A percentile compares a stretch with the other conserved stretches of the same genome.
phyloP scores from a whole-genome alignment of 2,888 invertebrate genomes.

The Oligia latruncula region DNA sequence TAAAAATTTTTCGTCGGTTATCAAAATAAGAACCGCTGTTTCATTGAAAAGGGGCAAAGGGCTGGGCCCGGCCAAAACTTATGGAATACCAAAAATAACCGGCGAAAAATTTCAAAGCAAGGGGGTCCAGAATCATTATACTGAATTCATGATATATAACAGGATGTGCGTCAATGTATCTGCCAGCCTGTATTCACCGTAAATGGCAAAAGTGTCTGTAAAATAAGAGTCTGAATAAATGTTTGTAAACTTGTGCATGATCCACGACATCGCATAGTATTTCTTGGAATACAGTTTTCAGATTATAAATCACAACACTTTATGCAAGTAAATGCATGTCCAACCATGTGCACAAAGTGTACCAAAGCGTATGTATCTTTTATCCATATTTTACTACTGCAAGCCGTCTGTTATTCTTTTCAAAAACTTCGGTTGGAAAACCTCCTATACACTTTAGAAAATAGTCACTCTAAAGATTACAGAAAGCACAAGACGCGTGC shows the following conservation, averaged over 20 bases:
- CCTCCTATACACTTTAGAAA: not conserved
- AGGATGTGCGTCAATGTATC: too few relatives aligned
- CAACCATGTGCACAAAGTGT: not conserved
- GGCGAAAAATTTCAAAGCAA: too few relatives aligned
- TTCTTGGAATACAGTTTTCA: not conserved
- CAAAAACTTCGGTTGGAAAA: not conserved
- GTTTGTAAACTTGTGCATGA: not conserved
- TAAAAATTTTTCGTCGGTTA: too few relatives aligned
- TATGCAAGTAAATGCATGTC: not conserved
- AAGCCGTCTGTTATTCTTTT: not conserved
- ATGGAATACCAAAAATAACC: too few relatives aligned
- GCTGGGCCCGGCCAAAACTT: too few relatives aligned
- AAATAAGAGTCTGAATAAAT: not conserved
- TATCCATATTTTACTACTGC: not conserved
- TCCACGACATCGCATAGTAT: not conserved
- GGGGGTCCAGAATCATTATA: too few relatives aligned
- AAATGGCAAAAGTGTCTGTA: not conserved
- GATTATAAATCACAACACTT: not conserved
- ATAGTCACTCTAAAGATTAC: not conserved
- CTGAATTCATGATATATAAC: too few relatives aligned
- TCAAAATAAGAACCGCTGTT: too few relatives aligned
- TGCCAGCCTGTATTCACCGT: not conserved
- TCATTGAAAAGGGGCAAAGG: too few relatives aligned
- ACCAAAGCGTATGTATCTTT: too few relatives aligned
- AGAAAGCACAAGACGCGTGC: not conserved